phyloP scores from a whole-genome alignment of 1,140 invertebrate species.

The Gryon sp. region DNA sequence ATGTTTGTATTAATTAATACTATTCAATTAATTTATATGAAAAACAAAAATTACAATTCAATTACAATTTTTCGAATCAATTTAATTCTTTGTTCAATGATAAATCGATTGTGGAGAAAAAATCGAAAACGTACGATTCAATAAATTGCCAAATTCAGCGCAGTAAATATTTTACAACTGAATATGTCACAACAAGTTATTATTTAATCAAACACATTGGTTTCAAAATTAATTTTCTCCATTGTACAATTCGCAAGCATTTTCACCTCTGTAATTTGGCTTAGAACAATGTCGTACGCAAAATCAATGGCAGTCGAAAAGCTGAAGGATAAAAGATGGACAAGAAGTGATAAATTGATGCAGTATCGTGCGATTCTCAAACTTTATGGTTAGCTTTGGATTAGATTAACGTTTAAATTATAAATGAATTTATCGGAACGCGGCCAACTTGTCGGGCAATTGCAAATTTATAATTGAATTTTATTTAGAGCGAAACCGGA shows the following conservation, averaged over 20 bases:
- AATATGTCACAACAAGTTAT: slow-evolving; percentile 11
- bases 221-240: not conserved
- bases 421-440: slow-evolving; percentile 8
- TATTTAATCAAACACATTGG: slow-evolving; percentile 1
- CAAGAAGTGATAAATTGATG: slow-evolving; percentile 82
- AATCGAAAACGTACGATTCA: no score
- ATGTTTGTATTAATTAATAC: no score
- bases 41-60: no score
- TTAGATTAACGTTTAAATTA: slow-evolving; percentile 16
- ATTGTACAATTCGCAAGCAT: not conserved
- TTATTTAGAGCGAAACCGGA: slow-evolving; percentile 80
- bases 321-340: slow-evolving; percentile 81
- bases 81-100: no score
- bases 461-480: slow-evolving; percentile 24
- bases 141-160: no score
- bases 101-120: no score
- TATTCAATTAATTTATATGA: no score
- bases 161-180: no score
- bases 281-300: slow-evolving; percentile 3
- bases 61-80: no score
- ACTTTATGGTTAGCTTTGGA: slow-evolving; percentile 80
- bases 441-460: not conserved
- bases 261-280: not conserved
- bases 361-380: slow-evolving; percentile 83
- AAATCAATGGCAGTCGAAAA: slow-evolving; percentile 16